Base-by-base conservation (phyloP, 64 coral and sea anemone genomes). In the Montipora cactus region DNA sequence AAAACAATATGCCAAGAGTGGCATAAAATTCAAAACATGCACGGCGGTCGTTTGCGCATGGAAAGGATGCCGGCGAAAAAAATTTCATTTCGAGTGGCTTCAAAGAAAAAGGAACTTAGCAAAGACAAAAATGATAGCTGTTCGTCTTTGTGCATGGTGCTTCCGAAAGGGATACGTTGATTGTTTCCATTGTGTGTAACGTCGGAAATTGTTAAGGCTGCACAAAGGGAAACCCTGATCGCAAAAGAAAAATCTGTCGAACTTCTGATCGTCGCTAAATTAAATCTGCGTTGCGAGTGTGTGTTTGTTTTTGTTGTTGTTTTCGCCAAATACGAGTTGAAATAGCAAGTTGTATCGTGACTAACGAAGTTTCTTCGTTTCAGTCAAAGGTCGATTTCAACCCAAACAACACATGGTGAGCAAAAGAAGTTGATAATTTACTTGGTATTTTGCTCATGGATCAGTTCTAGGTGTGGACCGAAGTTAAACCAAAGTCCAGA, bases 171-270 rank as follows among this genome's bases (percentile, higher is more conserved):
- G 66, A 86, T 72, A 67, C 66, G 25, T 23, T 7, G 44, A 86
- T 86, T 86, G 64, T 72, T 19, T 18, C 44, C 68, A 71, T 86
- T 86, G 82, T 86, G 8, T 73, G 12, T 72, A 20, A n/a, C 71
- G 82, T 86, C 82, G 82, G 82, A 86, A 86, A 86, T 72, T 86
- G 59, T 86, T 72, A 86, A 86, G 61, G 45, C 28, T 12, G 37
- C 47, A 67, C 81, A 37, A 37, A 37, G 37, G 37, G 37, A 37
- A 37, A 37, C 37, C 37, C 37, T 37, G 37, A 71, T n/a, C 20
- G 18, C 11, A 50, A 86, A 48, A 71, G 67, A 71, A 84, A 83
- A 68, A 47, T 46, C 7, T 64, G 37, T 49, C 44, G 16, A 0
- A 13, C 5, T 67, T 68, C 4, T 84, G 68, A 84, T 84, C 45